These are phyloP conservation scores for Andricus curvator DNA, from an alignment of 2,888 invertebrate species.

Conservation along the genomic window DNA sequence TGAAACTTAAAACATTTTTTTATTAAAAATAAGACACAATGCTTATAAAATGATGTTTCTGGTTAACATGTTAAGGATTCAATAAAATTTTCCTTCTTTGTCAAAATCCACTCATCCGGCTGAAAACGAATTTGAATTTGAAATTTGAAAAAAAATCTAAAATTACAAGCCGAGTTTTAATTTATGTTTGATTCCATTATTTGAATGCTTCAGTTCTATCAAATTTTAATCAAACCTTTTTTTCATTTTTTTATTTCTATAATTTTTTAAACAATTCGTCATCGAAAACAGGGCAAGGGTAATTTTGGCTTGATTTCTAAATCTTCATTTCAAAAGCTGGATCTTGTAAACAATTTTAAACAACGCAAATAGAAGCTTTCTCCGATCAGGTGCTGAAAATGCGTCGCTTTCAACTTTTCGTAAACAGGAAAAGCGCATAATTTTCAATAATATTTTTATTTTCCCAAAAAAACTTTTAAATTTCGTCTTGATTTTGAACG, in stretches of 20 bases:
- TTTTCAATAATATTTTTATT: conserved; percentile 26
- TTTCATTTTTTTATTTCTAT: not conserved
- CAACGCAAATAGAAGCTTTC: conserved; percentile 10
- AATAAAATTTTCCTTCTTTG: not conserved
- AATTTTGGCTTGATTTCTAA: not conserved
- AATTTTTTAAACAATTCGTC: not conserved
- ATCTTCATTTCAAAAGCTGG: not conserved
- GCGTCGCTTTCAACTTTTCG: not conserved
- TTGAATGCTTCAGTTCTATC: no score
- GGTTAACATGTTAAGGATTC: not conserved
- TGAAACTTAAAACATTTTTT: no score
- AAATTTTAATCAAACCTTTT: no score
- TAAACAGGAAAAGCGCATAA: conserved; percentile 32
- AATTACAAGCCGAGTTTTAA: not conserved
- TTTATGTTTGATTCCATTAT: not conserved
- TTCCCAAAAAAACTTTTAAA: not conserved
- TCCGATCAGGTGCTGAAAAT: conserved; percentile 12
- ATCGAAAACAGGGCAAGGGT: not conserved
- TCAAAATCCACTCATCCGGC: not conserved
- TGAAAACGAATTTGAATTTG: no score
- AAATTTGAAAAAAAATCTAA: not conserved
- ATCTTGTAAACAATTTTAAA: conserved; percentile 15
- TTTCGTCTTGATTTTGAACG: not conserved
- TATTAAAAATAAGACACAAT: not conserved
- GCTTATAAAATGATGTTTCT: not conserved